A percentile compares a stretch with the other conserved stretches of the same genome.
Conservation (phyloP, 35 echinoderm and acorn worm genomes). For the Heliocidaris erythrogramma region DNA sequence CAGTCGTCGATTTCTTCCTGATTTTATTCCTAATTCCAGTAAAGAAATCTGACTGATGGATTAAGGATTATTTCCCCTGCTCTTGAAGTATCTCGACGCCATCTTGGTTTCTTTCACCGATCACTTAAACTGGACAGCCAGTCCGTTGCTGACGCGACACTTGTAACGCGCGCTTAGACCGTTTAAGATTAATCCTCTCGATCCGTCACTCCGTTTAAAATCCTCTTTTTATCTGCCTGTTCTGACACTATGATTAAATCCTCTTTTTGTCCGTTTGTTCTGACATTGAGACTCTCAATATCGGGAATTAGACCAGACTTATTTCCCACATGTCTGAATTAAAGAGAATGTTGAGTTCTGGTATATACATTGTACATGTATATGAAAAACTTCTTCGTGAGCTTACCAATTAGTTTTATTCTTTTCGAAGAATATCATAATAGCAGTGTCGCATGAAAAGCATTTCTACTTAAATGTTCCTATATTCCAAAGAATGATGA, state of each 20-base stretch:
- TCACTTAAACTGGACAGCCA: neutral
- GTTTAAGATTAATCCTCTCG: neutral
- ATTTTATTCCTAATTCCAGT: neutral
- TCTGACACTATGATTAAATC: neutral
- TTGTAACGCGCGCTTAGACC: neutral
- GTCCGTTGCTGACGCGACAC: neutral
- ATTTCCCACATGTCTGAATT: neutral
- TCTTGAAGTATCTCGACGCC: neutral
- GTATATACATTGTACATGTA: too few relatives aligned
- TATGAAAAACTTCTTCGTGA: too few relatives aligned
- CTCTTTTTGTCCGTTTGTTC: neutral
- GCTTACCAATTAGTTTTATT: too few relatives aligned
- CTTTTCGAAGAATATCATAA: too few relatives aligned
- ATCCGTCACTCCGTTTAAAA: neutral
- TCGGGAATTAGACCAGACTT: neutral
- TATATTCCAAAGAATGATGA: too few relatives aligned
- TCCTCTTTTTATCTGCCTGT: neutral
- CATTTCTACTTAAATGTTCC: too few relatives aligned
- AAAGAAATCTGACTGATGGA: neutral
- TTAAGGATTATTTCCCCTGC: neutral
- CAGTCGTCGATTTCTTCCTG: neutral
- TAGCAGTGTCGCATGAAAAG: too few relatives aligned
- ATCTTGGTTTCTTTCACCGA: neutral
- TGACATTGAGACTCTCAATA: neutral
- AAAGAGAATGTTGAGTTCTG: neutral